Evolutionary conservation across 2,888 invertebrate species (phyloP).

Genomic region (Lithodes maja): DNA sequence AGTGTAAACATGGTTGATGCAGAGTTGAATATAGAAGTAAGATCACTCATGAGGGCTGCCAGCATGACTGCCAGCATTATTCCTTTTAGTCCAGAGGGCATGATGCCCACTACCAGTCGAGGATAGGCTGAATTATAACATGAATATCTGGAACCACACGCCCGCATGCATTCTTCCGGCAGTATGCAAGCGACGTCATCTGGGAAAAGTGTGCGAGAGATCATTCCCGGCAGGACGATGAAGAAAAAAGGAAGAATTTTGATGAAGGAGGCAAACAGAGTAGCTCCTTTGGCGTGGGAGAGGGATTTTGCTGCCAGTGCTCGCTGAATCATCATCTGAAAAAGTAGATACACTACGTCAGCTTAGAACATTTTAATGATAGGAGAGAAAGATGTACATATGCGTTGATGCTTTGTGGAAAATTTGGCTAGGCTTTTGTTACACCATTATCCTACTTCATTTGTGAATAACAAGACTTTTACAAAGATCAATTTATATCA

Average conservation of each 20-base stretch:
- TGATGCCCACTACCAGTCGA: slow-evolving; percentile 76
- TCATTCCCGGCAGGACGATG: slow-evolving; percentile 78
- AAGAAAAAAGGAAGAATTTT: slow-evolving; percentile 76
- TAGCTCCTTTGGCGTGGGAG: slow-evolving; percentile 77
- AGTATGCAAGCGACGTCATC: slow-evolving; percentile 75
- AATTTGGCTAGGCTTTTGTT: too few species aligned
- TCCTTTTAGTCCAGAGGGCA: slow-evolving; percentile 75
- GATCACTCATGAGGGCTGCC: slow-evolving; percentile 77
- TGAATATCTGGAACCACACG: slow-evolving; percentile 75
- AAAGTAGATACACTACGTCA: not conserved
- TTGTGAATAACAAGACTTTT: too few species aligned
- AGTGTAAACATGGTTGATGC: slow-evolving; percentile 78
- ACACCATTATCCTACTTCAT: too few species aligned
- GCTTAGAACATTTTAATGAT: too few species aligned
- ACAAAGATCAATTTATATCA: too few species aligned
- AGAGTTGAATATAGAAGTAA: slow-evolving; percentile 79
- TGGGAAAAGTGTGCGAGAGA: slow-evolving; percentile 76
- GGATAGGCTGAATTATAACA: slow-evolving; percentile 78
- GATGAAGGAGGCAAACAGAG: slow-evolving; percentile 76
- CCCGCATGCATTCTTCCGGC: slow-evolving; percentile 75
- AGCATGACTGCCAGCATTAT: slow-evolving; percentile 77
- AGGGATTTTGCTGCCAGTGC: slow-evolving; percentile 76
- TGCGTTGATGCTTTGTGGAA: too few species aligned
- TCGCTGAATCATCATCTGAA: slow-evolving; percentile 78
- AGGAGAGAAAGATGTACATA: too few species aligned